A percentile compares a stretch with the other conserved stretches of the same genome.
Evolutionary conservation across 2,888 invertebrate genomes (phyloP).

Genomic region (Pimpla rufipes): DNA sequence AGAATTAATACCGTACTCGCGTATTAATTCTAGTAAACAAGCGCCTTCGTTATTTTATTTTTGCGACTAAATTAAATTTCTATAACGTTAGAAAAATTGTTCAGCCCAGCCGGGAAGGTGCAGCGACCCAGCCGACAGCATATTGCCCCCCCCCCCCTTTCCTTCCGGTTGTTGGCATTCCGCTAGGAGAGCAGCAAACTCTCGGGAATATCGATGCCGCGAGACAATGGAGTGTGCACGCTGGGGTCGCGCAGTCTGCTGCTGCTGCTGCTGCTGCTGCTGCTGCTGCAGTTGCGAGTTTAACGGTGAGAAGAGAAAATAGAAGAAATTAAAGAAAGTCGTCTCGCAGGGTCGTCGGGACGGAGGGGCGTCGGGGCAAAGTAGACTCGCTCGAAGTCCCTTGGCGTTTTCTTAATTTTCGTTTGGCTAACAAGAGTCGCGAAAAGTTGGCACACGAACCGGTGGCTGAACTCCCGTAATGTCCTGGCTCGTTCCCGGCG

Average conservation of each 20-base stretch:
- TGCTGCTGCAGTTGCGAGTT: conserved; percentile 38
- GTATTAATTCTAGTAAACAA: background rate
- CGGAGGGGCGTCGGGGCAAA: conserved; percentile 33
- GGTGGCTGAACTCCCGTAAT: conserved; percentile 55
- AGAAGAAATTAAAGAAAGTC: conserved; percentile 58
- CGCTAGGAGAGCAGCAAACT: conserved; percentile 29
- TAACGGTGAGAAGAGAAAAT: conserved; percentile 60
- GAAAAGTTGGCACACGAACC: conserved; percentile 68
- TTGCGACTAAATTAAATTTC: conserved; percentile 35
- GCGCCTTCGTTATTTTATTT: conserved; percentile 35
- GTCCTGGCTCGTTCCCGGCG: conserved; percentile 60
- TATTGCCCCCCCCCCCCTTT: conserved; percentile 38
- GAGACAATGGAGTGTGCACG: conserved; percentile 36
- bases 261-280: background rate
- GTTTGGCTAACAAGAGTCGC: conserved; percentile 66
- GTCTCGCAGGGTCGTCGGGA: conserved; percentile 25
- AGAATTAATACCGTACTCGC: background rate
- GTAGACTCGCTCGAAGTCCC: conserved; percentile 51
- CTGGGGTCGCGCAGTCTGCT: background rate
- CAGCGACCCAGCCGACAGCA: conserved; percentile 14
- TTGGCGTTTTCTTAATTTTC: conserved; percentile 66
- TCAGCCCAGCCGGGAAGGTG: background rate
- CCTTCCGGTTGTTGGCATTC: conserved; percentile 41
- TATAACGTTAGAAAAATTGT: conserved; percentile 47
- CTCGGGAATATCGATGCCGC: conserved; percentile 58